Conservation (phyloP, 35 echinoderm and acorn worm species). For the Apostichopus californicus region DNA sequence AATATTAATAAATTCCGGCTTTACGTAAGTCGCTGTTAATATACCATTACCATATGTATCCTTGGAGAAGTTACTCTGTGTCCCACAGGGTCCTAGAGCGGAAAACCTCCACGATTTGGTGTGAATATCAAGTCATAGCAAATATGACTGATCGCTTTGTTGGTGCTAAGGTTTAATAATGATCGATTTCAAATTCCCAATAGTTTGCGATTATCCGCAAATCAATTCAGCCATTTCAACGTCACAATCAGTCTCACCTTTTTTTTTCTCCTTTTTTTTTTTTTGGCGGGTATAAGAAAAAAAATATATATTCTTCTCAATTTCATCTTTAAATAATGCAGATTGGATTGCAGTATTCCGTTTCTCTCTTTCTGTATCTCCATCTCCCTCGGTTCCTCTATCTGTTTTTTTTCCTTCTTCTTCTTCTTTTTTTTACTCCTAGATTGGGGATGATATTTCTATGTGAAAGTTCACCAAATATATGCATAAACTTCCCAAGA, state of each 20-base stretch:
- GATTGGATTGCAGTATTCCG: background rate
- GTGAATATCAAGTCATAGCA: slow-evolving; percentile 35
- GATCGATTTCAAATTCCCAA: slow-evolving; percentile 40
- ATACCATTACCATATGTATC: slow-evolving; percentile 19
- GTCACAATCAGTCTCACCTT: slow-evolving; percentile 21
- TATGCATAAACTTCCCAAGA: background rate
- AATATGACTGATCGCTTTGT: slow-evolving; percentile 25
- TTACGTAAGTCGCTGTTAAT: slow-evolving; percentile 10
- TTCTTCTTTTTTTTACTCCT: background rate
- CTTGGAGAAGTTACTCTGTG: background rate
- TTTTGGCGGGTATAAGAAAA: too few species aligned
- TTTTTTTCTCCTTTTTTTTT: slow-evolving; percentile 5
- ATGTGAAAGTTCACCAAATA: background rate
- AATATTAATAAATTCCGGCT: background rate
- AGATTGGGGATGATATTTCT: background rate
- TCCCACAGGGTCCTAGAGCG: background rate
- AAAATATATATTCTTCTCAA: background rate
- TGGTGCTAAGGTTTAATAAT: slow-evolving; percentile 31
- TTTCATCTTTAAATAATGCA: slow-evolving; percentile 34
- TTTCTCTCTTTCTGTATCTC: background rate
- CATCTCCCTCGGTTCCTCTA: background rate
- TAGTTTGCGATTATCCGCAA: background rate
- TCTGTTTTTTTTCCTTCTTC: too few species aligned
- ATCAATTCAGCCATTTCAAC: slow-evolving; percentile 14
- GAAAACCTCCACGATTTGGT: slow-evolving; percentile 17